A percentile compares a stretch with the other conserved stretches of the same genome.
These are phyloP conservation scores for Clarias batrachus DNA, from an alignment of 2,113 vertebrate genomes.

Conservation along the genomic window DNA sequence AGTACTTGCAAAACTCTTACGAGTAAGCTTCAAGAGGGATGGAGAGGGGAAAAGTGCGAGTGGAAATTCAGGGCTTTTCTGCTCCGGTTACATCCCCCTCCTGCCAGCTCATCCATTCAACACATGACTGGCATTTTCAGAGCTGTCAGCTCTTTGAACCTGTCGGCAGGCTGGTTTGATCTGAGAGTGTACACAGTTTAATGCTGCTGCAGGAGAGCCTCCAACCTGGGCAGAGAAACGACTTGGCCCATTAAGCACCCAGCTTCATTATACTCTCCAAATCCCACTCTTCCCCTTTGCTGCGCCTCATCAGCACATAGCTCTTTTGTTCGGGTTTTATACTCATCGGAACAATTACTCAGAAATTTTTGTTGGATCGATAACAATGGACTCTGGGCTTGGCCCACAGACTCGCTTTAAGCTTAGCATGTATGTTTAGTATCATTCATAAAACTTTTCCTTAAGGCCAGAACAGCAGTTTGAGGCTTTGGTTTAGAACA, in stretches of 20 bases:
- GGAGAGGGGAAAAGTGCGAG: conserved; percentile 40
- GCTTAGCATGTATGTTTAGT: conserved; percentile 29
- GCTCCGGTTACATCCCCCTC: conserved; percentile 64
- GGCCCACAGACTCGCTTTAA: neutral
- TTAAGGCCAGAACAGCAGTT: conserved; percentile 33
- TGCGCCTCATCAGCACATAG: conserved; percentile 35
- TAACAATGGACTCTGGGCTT: conserved; percentile 28
- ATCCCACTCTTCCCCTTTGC: conserved; percentile 29
- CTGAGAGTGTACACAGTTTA: conserved; percentile 67
- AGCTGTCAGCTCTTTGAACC: conserved; percentile 79
- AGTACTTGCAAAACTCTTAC: neutral
- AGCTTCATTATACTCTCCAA: conserved; percentile 45
- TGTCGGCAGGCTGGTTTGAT: conserved; percentile 67
- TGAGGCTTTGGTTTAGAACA: conserved; percentile 10
- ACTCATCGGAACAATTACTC: conserved; percentile 33
- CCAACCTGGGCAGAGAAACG: conserved; percentile 35
- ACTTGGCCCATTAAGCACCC: conserved; percentile 41
- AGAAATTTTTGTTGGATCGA: conserved; percentile 39
- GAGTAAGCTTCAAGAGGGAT: conserved; percentile 20
- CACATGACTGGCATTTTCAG: conserved; percentile 71
- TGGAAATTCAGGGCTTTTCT: conserved; percentile 68
- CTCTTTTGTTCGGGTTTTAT: conserved; percentile 43
- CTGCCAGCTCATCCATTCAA: conserved; percentile 58
- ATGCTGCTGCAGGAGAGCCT: conserved; percentile 59
- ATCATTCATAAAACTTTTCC: conserved; percentile 38